Base-by-base conservation (phyloP, 2,113 vertebrate genomes). In the Ramphastos sulfuratus region DNA sequence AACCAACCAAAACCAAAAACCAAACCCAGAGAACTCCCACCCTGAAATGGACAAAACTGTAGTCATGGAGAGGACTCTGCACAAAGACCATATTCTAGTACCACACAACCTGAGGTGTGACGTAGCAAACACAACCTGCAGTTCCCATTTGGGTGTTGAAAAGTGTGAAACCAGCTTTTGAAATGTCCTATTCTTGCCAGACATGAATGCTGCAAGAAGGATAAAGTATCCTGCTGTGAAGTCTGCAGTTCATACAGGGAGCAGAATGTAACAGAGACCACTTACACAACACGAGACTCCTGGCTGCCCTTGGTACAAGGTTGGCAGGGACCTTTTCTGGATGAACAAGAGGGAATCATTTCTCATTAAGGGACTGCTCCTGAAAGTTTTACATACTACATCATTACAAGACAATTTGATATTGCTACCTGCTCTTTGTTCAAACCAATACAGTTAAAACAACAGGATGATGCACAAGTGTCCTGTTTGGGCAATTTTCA, bases 241-340 rank as follows among this genome's bases (percentile, higher is more conserved):
- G 58, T 2, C 89, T 87, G 87, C 50, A n/a, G 82, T 44, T 92
- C 37, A 50, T 17, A 64, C 78, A 66, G 31, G 44, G 87, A 96
- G 64, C 83, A 91, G 52, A 64, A 6, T 85, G 84, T 76, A 87
- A 90, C 74, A 37, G 78, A 70, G 82, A 85, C 87, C 86, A 93
- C 89, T 96, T 89, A 91, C 33, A 90, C 75, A 91, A 87, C 75
- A n/a, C 4, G 56, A 92, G 82, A 54, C 64, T 79, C 28, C 77
- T 71, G 81, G 17, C 70, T 93, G 92, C 64, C 95, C 94, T 95
- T 92, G 95, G 82, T 87, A 48, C 81, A 92, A 95, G 94, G 86
- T 80, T 91, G 93, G 75, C 65, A 91, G 65, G 72, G 73, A 55
- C 65, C 82, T 67, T 70, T 87, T 85, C 23, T 35, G 82, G 15